Base-by-base conservation (phyloP, 2,113 vertebrate genomes). In the Gopherus evgoodei region DNA sequence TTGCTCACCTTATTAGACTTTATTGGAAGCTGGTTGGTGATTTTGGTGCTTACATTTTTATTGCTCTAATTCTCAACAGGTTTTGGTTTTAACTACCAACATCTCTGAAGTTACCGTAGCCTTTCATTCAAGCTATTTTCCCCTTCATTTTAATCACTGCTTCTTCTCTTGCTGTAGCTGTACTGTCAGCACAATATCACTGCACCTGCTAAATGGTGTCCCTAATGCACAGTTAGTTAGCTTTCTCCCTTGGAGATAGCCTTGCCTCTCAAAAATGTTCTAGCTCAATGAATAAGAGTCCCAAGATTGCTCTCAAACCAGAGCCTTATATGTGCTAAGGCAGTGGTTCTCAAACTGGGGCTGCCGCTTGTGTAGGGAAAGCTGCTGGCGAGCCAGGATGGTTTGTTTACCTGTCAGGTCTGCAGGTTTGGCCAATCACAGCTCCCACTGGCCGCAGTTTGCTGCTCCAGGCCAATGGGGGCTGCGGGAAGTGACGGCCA, bases 261-360 rank as follows among this genome's bases (percentile, higher is more conserved):
- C 21, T 90, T 53, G 16, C 86, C 50, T 62, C 72, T 90, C 65
- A 9, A 17, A 90, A 86, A 81, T 59, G n/a, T 54, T 79, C 31
- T 59, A 52, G 49, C 35, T 83, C 81, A 47, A 82, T 90, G 87
- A 94, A 31, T 27, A 88, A 83, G 83, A 59, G 59, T 79, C 11
- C 25, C 17, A 49, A 38, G 84, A 83, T 6, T 89, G 52, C 52
- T 47, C 85, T 87, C 29, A 93, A 44, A 9, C 24, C 31, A 53
- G 65, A 29, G 13, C 83, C 54, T 88, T 93, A 53, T 2, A 0
- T 4, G 6, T 21, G 57, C 3, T 3, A 65, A 88, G 42, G 9
- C 38, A 1, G 4, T 50, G 50, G 50, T 50, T 14, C 50, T 50
- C 13, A 50, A 50, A 50, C 14, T 50, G 50, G 50, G 50, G 50